These are phyloP conservation scores for Podarcis muralis DNA, from an alignment of 2,113 vertebrate genomes.

Conservation along the genomic window DNA sequence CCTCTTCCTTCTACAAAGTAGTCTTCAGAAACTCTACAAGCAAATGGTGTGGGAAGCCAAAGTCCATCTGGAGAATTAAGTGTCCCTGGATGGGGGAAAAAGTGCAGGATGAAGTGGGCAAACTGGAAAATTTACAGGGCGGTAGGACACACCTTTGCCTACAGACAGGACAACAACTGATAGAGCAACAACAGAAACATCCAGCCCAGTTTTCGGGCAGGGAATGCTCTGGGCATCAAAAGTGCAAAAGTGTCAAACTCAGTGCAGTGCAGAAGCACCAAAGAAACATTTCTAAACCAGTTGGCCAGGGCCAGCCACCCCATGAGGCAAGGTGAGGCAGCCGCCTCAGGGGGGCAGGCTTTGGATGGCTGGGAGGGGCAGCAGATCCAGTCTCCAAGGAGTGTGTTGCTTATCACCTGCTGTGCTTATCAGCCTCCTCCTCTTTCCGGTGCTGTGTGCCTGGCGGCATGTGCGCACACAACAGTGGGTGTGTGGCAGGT, in stretches of 20 bases:
- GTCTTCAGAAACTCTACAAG: conserved; percentile 82
- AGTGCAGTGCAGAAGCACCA: background rate
- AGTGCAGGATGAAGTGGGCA: background rate
- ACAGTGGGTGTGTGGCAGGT: no score
- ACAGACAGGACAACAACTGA: background rate
- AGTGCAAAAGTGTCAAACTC: background rate
- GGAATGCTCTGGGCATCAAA: background rate
- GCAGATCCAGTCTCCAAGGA: no score
- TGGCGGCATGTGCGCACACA: no score
- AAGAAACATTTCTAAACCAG: background rate
- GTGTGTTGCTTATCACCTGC: no score
- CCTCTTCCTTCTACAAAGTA: conserved; percentile 62
- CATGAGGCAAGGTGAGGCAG: no score
- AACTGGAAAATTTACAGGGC: background rate
- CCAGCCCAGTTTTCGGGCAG: no score
- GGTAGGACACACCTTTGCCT: background rate
- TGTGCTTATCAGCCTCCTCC: no score
- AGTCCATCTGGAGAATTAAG: conserved; percentile 82
- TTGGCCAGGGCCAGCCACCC: no score
- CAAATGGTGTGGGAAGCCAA: conserved; percentile 84
- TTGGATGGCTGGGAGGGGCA: no score
- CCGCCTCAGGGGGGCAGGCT: no score
- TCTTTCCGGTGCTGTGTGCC: no score
- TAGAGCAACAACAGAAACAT: background rate
- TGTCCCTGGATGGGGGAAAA: conserved; percentile 73